Evolutionary conservation across 2,888 invertebrate genomes (phyloP), one percentile per base, ranked within the genome.

Genomic region (Aleiodes alternator): DNA sequence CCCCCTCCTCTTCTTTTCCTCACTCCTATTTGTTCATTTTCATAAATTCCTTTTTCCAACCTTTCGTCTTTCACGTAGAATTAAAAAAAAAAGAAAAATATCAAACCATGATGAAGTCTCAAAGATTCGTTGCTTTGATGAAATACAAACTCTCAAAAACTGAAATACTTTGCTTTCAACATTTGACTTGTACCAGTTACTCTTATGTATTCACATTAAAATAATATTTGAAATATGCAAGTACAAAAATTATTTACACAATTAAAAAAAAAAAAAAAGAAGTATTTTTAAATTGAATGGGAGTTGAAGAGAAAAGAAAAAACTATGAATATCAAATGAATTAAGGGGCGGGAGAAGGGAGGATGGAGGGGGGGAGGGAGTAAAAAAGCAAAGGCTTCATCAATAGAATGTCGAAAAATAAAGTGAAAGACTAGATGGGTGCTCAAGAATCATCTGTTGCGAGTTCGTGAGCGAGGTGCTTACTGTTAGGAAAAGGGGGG

Each of bases 401-500:
- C 11, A 11, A 64, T 48, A 12, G 16, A 16, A 64, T 11, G 38
- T 16, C 7, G 16, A 23, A 43, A 23, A 43, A 48, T 2, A 16
- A 23, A 64, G 8, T 48, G 12, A 48, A 23, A 43, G 16, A 53
- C 3, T 53, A n/a, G n/a, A n/a, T n/a, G n/a, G 16, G 53, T 53
- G 16, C 68, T 48, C 55, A 78, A 76, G 50, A 71, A 80, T 79
- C 75, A 77, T 79, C 72, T 77, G 76, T 75, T 73, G 78, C 64
- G 56, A 75, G 75, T 68, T 69, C 38, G 31, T 64, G 38, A 12
- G 34, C n/a, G 48, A 57, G 61, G 11, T 38, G 38, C 38, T 50
- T 53, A 29, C 80, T 82, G 82, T 82, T 85, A 83, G 74, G 23
- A 23, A 23, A 23, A 23, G 2, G 23, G 2, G 23, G 23, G 23